Percentiles rank a stretch among this genome's conserved stretches.
Evolutionary conservation across 2,797 vertebrate species (phyloP).

Genomic region (Cyprinella venusta): DNA sequence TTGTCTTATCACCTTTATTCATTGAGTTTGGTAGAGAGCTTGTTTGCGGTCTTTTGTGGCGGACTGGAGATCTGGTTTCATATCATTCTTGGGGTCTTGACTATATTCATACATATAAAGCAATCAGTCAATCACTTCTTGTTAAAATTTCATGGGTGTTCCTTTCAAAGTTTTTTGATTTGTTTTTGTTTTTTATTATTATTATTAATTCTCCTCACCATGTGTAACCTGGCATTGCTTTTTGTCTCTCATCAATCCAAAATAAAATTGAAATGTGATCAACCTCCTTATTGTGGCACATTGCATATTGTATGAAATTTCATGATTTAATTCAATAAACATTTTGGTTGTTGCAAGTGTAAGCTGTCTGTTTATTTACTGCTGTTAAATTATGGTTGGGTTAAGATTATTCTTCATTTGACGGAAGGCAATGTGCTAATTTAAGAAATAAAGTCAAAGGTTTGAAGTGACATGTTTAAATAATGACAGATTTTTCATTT

Average conservation of each 20-base stretch:
- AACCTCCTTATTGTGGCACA: slow-evolving; percentile 37
- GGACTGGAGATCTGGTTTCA: neutral
- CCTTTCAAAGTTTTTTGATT: slow-evolving; percentile 62
- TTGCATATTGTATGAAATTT: slow-evolving; percentile 57
- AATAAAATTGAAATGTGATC: neutral
- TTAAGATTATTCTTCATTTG: neutral
- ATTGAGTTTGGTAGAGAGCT: neutral
- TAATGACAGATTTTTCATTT: neutral
- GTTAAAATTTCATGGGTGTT: slow-evolving; percentile 21
- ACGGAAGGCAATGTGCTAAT: neutral
- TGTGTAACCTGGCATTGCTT: slow-evolving; percentile 47
- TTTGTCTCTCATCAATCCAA: slow-evolving; percentile 45
- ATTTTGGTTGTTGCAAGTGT: slow-evolving; percentile 64
- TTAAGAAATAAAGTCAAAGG: neutral
- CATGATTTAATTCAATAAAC: slow-evolving; percentile 70
- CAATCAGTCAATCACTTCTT: slow-evolving; percentile 3
- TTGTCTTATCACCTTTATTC: neutral
- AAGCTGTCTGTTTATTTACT: neutral
- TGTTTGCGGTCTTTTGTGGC: neutral
- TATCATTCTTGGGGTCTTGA: neutral
- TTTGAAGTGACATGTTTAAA: neutral
- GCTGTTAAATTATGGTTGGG: neutral
- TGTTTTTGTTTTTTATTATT: neutral
- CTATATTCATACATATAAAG: neutral
- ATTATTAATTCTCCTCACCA: slow-evolving; percentile 33